Percentiles rank a stretch among this genome's conserved stretches.
Conservation (phyloP, 2,113 vertebrate genomes). For the Theropithecus gelada region DNA sequence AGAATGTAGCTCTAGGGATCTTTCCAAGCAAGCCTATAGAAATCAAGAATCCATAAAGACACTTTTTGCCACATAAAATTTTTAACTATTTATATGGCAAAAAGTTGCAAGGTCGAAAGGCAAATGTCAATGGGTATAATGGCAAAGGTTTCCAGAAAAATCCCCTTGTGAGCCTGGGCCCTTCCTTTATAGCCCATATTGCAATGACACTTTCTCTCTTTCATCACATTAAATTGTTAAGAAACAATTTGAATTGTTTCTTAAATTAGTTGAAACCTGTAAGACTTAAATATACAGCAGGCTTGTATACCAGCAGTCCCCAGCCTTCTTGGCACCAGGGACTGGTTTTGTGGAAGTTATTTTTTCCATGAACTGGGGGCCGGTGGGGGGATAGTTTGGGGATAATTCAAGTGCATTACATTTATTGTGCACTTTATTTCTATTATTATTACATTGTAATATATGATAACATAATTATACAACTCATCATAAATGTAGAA, state of each 20-base stretch:
- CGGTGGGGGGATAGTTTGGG: rapidly evolving
- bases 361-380: no score
- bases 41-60: neutral
- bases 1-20: neutral
- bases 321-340: no score
- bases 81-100: neutral
- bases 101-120: neutral
- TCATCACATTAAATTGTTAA: neutral
- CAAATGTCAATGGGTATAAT: neutral
- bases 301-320: neutral
- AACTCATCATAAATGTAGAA: no score
- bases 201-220: neutral
- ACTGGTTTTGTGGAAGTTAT: no score
- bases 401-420: no score
- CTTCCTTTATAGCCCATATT: no score
- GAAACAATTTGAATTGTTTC: neutral
- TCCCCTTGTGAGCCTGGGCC: neutral
- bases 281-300: neutral
- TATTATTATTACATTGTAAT: no score
- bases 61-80: neutral
- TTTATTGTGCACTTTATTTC: no score
- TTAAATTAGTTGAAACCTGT: neutral
- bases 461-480: no score
- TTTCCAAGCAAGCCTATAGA: neutral
- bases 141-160: neutral